Base-by-base conservation (phyloP, 64 coral and sea anemone species). In the Acropora yongei region DNA sequence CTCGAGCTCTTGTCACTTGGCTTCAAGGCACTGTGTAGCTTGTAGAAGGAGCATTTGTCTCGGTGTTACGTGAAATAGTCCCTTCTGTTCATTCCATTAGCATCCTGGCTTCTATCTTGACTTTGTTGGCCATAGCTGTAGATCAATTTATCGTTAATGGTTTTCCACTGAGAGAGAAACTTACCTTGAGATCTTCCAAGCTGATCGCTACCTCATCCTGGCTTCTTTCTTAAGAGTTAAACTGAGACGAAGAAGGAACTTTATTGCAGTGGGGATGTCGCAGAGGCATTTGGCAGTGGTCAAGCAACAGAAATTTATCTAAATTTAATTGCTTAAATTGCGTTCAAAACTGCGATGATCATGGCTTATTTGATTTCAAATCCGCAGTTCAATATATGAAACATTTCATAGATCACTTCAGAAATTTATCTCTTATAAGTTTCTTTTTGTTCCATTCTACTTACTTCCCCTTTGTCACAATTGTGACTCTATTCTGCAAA, bases 61-160 rank as follows among this genome's bases (percentile, higher is more conserved):
- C 5, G 8, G 61, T 93, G 10, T 69, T 93, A 6, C 88, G 91
- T 68, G 88, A 93, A 77, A 41, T 78, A 3, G 82, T 93, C 19
- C 91, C 91, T 0, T 93, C 58, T 47, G 16, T 93, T 40, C 91
- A 93, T 6, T 76, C 71, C 1, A 39, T 88, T 0, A 39, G 76
- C 19, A 93, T 93, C 12, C 46, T 68, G 30, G 91, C 88, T 65
- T 77, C 80, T 8, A 74, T 93, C 50, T 47, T 88, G 2, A 93
- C 61, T 10, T 49, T 93, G 65, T 17, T 93, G 1, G 16, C 75
- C 7, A 41, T 93, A 14, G 76, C 82, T 1, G 19, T 88, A 0
- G 91, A 93, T 12, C 61, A 84, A 49, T 75, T 93, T 18, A 49
- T 78, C 19, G 82, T 84, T 1, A 72, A 88, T 39, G 82, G 75